phyloP scores from a whole-genome alignment of 2,797 vertebrate genomes.

The Labeo calbasu region DNA sequence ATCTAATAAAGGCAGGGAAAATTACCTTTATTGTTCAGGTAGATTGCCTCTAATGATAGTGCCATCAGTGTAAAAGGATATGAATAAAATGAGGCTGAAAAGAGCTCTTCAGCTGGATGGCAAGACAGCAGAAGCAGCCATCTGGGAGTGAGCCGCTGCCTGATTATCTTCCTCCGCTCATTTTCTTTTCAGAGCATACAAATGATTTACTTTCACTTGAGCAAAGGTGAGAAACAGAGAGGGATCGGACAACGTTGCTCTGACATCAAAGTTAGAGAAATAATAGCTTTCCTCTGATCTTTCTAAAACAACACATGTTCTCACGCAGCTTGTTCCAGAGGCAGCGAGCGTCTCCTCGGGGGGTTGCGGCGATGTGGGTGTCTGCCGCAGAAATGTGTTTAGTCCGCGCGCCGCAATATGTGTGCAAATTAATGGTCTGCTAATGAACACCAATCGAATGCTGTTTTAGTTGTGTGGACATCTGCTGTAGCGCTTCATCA shows the following conservation, averaged over 20 bases:
- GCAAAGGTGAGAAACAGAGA: slow-evolving; percentile 57
- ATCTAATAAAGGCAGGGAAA: slow-evolving; percentile 65
- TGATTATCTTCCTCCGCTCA: slow-evolving; percentile 60
- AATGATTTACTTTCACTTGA: slow-evolving; percentile 58
- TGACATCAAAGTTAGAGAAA: slow-evolving; percentile 61
- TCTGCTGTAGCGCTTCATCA: slow-evolving; percentile 52
- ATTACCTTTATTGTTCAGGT: slow-evolving; percentile 69
- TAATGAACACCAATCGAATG: slow-evolving; percentile 57
- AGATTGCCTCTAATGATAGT: slow-evolving; percentile 67
- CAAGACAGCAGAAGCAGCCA: slow-evolving; percentile 58
- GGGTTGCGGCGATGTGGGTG: slow-evolving; percentile 23
- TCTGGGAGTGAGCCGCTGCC: slow-evolving; percentile 60
- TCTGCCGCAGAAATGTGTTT: slow-evolving; percentile 42
- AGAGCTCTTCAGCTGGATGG: slow-evolving; percentile 58
- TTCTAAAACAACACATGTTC: slow-evolving; percentile 53
- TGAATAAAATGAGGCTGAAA: slow-evolving; percentile 62
- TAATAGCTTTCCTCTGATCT: slow-evolving; percentile 60
- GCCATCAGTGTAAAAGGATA: slow-evolving; percentile 62
- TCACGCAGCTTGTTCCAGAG: slow-evolving; percentile 1
- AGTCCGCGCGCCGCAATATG: background rate
- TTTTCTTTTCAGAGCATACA: slow-evolving; percentile 58
- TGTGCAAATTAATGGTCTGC: slow-evolving; percentile 54
- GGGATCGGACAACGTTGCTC: slow-evolving; percentile 36
- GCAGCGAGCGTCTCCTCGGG: slow-evolving; percentile 15
- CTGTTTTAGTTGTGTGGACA: slow-evolving; percentile 45